Percentiles rank a stretch among this genome's conserved stretches.
Conservation (phyloP, 2,797 vertebrate species). For the Mus caroli region DNA sequence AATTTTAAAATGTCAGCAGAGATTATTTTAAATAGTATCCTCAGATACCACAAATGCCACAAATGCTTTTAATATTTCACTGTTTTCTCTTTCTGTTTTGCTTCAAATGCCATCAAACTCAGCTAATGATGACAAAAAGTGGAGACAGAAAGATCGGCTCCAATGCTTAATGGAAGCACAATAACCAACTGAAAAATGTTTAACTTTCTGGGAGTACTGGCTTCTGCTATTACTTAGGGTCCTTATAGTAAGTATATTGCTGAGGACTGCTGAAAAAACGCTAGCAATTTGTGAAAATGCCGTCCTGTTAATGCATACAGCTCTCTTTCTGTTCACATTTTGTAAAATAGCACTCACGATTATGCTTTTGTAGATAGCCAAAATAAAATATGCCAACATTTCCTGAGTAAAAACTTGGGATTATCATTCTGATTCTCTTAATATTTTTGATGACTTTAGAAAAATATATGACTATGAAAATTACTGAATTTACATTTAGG, state of each 20-base stretch:
- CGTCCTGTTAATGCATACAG: slow-evolving; percentile 58
- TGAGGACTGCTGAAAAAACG: slow-evolving; percentile 53
- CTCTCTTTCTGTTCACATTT: slow-evolving; percentile 59
- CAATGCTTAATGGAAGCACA: slow-evolving; percentile 23
- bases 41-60: not conserved
- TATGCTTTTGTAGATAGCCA: not conserved
- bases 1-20: slow-evolving; percentile 13
- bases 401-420: slow-evolving; percentile 26
- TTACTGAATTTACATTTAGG: slow-evolving; percentile 59
- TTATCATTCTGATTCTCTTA: slow-evolving; percentile 24
- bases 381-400: slow-evolving; percentile 54
- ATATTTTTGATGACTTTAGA: slow-evolving; percentile 30
- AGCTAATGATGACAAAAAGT: slow-evolving; percentile 48
- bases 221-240: slow-evolving; percentile 35
- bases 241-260: not conserved
- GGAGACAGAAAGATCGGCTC: not conserved
- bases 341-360: slow-evolving; percentile 64
- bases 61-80: not conserved
- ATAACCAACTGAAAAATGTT: slow-evolving; percentile 40
- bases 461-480: slow-evolving; percentile 10
- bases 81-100: not conserved
- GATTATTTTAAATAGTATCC: slow-evolving; percentile 34
- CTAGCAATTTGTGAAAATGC: slow-evolving; percentile 65
- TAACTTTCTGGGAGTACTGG: not conserved
- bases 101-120: slow-evolving; percentile 53